Evolutionary conservation across 2,888 invertebrate genomes (phyloP), one percentile per base, ranked within the genome.

Genomic region (Drosophila planitibia): DNA sequence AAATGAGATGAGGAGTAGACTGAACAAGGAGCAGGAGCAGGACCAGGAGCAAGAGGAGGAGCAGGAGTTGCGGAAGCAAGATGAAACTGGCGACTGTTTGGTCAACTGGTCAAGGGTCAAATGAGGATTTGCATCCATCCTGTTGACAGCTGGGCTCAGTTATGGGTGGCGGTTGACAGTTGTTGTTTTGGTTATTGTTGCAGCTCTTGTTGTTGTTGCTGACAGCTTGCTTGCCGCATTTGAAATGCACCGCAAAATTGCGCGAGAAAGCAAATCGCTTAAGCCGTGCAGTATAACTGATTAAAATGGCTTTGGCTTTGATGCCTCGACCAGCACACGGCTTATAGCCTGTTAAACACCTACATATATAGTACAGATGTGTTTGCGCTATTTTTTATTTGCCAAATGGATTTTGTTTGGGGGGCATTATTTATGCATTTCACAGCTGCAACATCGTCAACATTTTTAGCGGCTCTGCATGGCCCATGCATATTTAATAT

Each of bases 401-500:
- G 68, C 69, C 76, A 76, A 70, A 76, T 76, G 80, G 72, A 63
- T 79, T 47, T 79, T 73, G 76, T 49, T 54, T 66, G 37, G 25
- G n/a, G 25, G n/a, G 25, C 65, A 79, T 79, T 73, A 79, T 76
- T 79, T 41, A 79, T 79, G 79, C 76, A 72, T 51, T 71, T 64
- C 58, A 67, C 70, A 78, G 83, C 81, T 75, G 81, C 69, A 79
- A 53, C 73, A 63, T 52, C 55, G 68, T 72, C 79, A 72, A 69
- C 35, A 35, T 72, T 76, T 80, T 73, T 70, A 61, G 73, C 61
- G 39, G 49, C 52, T 16, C 51, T 59, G 58, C 61, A 71, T 81
- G 74, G 39, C 75, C 82, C 79, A 79, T 89, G 82, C 85, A 89
- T 91, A 79, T 87, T 90, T 82, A 80, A 89, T 89, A 75, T 80